Conservation (phyloP, 2,888 invertebrate genomes). For the Orthosia gracilis region DNA sequence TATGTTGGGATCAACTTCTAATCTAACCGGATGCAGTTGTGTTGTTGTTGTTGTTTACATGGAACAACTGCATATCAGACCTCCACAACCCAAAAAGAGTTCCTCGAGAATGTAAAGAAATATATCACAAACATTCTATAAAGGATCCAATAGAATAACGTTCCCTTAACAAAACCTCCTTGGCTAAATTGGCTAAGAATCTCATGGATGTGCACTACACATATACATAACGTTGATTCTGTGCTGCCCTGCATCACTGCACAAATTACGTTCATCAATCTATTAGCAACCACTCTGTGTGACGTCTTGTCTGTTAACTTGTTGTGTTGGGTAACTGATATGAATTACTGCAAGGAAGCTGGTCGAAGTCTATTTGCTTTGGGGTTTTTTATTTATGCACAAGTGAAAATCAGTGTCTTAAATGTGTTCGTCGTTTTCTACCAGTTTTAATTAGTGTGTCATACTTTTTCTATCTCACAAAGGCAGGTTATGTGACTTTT, state of each 20-base stretch:
- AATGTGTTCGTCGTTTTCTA: too few species aligned
- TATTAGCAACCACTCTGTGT: slow-evolving; percentile 39
- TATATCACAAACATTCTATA: not conserved
- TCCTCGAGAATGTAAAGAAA: not conserved
- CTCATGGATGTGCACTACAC: not conserved
- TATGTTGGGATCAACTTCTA: too few species aligned
- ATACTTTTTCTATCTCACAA: too few species aligned
- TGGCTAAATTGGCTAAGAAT: slow-evolving; percentile 28
- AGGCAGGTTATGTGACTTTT: too few species aligned
- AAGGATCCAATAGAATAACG: not conserved
- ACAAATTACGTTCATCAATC: slow-evolving; percentile 48
- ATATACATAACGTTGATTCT: slow-evolving; percentile 31
- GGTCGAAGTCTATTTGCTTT: slow-evolving; percentile 8
- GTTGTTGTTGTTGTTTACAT: too few species aligned
- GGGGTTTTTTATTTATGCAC: too few species aligned
- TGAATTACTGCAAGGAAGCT: slow-evolving; percentile 20
- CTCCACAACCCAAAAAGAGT: too few species aligned
- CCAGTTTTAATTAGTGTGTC: too few species aligned
- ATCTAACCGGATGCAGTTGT: too few species aligned
- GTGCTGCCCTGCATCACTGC: slow-evolving; percentile 40
- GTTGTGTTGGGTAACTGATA: slow-evolving; percentile 18
- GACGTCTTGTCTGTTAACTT: slow-evolving; percentile 23
- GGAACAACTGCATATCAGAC: too few species aligned
- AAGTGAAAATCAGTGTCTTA: too few species aligned
- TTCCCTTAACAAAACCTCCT: slow-evolving; percentile 13